phyloP scores from a whole-genome alignment of 2,888 invertebrate genomes.

The Callyntrura guangdongensis region DNA sequence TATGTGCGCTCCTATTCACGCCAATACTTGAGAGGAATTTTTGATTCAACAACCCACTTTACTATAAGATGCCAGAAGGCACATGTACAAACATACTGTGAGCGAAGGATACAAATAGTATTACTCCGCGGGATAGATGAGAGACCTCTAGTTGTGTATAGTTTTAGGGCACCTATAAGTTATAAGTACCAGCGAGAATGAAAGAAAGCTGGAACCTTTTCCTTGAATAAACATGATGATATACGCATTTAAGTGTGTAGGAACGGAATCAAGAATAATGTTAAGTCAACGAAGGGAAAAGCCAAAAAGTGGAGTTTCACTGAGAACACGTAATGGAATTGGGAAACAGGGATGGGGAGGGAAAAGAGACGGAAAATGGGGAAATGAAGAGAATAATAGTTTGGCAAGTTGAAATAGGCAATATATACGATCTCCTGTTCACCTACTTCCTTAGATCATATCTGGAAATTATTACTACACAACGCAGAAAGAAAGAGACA shows the following conservation, averaged over 20 bases:
- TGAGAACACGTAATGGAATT: constrained; percentile 23
- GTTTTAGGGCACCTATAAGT: too few species aligned
- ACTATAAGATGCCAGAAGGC: not conserved
- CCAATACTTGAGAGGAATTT: constrained; percentile 13
- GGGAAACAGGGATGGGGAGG: not conserved
- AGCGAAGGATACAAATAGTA: too few species aligned
- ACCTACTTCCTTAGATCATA: constrained; percentile 41
- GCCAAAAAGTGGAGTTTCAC: constrained; percentile 3
- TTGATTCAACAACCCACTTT: not conserved
- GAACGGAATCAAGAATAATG: not conserved
- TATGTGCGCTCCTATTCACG: not conserved
- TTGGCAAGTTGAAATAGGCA: constrained; percentile 48
- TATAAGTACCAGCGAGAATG: not conserved
- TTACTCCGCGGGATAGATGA: too few species aligned
- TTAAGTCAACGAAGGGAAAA: too few species aligned
- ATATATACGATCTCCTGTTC: constrained; percentile 15
- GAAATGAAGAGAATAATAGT: constrained; percentile 58
- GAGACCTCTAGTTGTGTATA: too few species aligned
- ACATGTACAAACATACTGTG: too few species aligned
- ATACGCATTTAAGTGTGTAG: not conserved
- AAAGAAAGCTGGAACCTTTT: not conserved
- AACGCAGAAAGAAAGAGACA: not conserved
- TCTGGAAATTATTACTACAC: constrained; percentile 1
- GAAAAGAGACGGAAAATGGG: constrained; percentile 20
- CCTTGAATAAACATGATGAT: constrained; percentile 10